Conservation (phyloP, 2,113 vertebrate genomes). For the Vulpes ferrilata region DNA sequence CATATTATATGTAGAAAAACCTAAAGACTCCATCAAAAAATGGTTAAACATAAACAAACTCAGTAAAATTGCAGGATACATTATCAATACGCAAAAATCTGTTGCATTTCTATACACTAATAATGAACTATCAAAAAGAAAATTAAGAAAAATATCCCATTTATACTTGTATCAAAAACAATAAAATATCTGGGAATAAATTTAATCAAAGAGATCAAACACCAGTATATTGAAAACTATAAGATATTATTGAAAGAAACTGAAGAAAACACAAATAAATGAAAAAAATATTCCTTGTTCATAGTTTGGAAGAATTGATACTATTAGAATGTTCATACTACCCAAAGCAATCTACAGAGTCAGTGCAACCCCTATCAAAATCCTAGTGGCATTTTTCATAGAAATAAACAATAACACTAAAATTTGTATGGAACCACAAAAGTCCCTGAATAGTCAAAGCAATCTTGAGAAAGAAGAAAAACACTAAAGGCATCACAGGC, state of each 20-base stretch:
- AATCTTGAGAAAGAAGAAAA: neutral
- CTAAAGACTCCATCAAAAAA: neutral
- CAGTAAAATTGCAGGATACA: neutral
- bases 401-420: too few species aligned
- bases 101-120: neutral
- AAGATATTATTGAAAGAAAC: neutral
- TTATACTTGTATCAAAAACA: neutral
- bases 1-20: neutral
- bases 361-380: too few species aligned
- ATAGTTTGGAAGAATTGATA: neutral
- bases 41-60: neutral
- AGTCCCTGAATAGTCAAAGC: too few species aligned
- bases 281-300: neutral
- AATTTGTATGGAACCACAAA: too few species aligned
- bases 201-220: neutral
- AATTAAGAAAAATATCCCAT: neutral
- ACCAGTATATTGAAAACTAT: neutral
- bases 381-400: too few species aligned
- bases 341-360: neutral
- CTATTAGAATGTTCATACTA: neutral
- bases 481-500: neutral
- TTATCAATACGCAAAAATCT: neutral
- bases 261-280: neutral
- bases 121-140: neutral
- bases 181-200: neutral